Conservation (phyloP, 2,888 invertebrate species). For the Ypsolopha scabrella region DNA sequence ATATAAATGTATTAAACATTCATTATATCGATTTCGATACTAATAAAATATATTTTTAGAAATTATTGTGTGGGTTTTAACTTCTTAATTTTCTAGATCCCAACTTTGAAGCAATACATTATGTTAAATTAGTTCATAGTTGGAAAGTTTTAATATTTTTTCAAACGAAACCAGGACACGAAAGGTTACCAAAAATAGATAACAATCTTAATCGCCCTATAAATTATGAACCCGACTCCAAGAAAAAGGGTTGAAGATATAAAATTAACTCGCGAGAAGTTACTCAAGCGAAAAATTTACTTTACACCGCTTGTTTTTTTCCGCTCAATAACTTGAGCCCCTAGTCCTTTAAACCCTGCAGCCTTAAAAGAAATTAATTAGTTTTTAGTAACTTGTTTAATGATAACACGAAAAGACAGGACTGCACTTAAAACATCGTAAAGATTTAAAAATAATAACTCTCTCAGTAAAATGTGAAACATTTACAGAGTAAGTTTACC, state of each 20-base stretch:
- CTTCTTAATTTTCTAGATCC: background rate
- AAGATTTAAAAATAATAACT: too few species aligned
- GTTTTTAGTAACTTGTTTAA: too few species aligned
- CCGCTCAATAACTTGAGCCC: background rate
- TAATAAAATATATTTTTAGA: conserved; percentile 28
- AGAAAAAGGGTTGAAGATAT: background rate
- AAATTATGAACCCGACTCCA: background rate
- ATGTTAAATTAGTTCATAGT: too few species aligned
- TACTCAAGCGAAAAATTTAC: background rate
- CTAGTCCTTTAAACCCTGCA: background rate
- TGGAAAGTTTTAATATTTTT: too few species aligned
- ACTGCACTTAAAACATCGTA: too few species aligned
- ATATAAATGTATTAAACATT: conserved; percentile 28
- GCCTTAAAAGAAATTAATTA: background rate
- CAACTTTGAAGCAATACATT: too few species aligned
- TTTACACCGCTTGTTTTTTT: background rate
- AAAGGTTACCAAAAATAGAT: background rate
- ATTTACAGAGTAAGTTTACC: too few species aligned
- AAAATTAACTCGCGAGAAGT: background rate
- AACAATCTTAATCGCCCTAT: background rate
- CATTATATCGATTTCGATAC: conserved; percentile 13
- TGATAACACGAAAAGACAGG: too few species aligned
- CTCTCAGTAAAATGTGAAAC: too few species aligned
- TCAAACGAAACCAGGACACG: background rate
- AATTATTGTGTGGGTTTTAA: conserved; percentile 6